A percentile compares a stretch with the other conserved stretches of the same genome.
Evolutionary conservation across 2,113 vertebrate genomes (phyloP).

Genomic region (Emydocephalus ijimae): DNA sequence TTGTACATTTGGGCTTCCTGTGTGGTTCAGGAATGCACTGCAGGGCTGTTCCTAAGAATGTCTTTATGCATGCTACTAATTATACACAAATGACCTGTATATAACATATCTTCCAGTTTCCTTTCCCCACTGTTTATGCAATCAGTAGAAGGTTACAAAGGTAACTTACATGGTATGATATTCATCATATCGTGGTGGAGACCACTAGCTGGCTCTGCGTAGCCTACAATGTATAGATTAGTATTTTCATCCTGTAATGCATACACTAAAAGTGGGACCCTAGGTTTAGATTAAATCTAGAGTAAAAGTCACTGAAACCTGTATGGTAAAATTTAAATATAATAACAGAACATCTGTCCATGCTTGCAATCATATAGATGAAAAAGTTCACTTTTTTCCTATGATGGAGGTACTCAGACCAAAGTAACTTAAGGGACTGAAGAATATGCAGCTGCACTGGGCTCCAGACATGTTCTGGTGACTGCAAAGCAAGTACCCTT

Average conservation of each 20-base stretch:
- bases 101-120: background rate
- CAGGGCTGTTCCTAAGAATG: background rate
- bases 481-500: background rate
- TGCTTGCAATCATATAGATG: background rate
- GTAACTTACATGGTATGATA: background rate
- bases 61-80: background rate
- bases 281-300: background rate
- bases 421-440: background rate
- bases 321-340: background rate
- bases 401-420: background rate
- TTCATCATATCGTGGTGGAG: background rate
- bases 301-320: background rate
- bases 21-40: background rate
- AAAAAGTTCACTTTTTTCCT: background rate
- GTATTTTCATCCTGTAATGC: background rate
- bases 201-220: background rate
- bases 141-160: background rate
- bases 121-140: background rate
- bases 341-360: background rate
- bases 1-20: background rate
- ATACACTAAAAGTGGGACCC: background rate
- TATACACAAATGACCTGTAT: background rate
- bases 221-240: background rate
- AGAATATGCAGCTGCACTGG: background rate
- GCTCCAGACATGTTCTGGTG: background rate